Conservation (phyloP, 2,888 invertebrate genomes). For the Lepidonotus clava region DNA sequence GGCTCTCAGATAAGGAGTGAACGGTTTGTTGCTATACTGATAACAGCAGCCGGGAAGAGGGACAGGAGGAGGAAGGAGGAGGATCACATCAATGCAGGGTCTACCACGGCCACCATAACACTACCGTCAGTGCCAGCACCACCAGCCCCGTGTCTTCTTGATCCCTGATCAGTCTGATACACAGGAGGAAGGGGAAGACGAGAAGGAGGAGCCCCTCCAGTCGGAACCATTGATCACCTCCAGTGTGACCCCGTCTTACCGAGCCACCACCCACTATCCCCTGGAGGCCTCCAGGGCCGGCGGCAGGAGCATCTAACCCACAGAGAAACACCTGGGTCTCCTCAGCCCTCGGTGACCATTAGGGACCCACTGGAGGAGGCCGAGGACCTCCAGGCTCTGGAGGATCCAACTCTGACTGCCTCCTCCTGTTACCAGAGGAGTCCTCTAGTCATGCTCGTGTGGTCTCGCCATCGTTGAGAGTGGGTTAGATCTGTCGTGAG, state of each 20-base stretch:
- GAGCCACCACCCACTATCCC: not conserved
- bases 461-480: no score
- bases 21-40: not conserved
- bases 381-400: no score
- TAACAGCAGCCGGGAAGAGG: not conserved
- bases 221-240: not conserved
- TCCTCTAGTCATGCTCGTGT: no score
- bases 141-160: not conserved
- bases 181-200: no score
- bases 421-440: no score
- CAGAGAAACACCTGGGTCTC: slow-evolving; percentile 10
- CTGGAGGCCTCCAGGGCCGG: not conserved
- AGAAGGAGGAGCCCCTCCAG: not conserved
- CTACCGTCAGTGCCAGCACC: not conserved
- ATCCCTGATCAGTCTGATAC: not conserved
- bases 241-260: not conserved
- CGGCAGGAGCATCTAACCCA: not conserved
- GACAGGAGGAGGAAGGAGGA: not conserved
- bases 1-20: not conserved
- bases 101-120: not conserved
- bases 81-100: not conserved
- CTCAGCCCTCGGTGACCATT: not conserved
- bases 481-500: no score
- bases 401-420: no score
- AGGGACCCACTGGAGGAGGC: not conserved